Conservation (phyloP, 2,888 invertebrate species). For the Subacronicta megacephala region DNA sequence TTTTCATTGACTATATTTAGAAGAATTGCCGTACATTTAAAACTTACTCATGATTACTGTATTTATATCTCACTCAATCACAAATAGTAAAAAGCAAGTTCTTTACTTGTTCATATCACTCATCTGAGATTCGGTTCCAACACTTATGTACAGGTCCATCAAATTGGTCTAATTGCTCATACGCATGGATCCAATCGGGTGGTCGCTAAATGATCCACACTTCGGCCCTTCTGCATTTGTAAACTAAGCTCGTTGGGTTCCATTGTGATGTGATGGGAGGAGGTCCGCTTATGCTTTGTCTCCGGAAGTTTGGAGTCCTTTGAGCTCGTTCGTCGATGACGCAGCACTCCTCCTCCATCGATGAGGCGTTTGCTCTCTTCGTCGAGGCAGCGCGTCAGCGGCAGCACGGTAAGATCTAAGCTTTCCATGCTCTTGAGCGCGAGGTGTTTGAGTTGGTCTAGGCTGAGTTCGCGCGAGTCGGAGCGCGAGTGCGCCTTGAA, state of each 20-base stretch:
- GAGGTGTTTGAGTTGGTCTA: constrained; percentile 83
- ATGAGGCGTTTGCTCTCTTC: constrained; percentile 86
- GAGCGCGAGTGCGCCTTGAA: constrained; percentile 85
- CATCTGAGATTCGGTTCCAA: constrained; percentile 56
- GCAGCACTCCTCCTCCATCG: constrained; percentile 80
- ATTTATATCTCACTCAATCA: constrained; percentile 48
- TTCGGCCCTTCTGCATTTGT: constrained; percentile 81
- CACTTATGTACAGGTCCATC: constrained; percentile 17
- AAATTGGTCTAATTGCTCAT: constrained; percentile 48
- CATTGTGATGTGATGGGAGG: constrained; percentile 85
- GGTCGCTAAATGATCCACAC: constrained; percentile 79
- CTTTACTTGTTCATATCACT: constrained; percentile 25
- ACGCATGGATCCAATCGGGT: constrained; percentile 72
- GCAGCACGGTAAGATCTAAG: constrained; percentile 80
- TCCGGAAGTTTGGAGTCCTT: constrained; percentile 84
- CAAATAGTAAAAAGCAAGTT: constrained; percentile 38
- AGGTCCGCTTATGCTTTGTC: constrained; percentile 81
- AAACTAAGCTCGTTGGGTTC: constrained; percentile 79
- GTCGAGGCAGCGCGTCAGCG: constrained; percentile 76
- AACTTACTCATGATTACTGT: constrained; percentile 65
- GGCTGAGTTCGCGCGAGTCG: constrained; percentile 85
- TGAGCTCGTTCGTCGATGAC: constrained; percentile 91
- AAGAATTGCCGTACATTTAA: constrained; percentile 59
- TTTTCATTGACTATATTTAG: constrained; percentile 52
- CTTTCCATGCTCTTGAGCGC: constrained; percentile 86